phyloP scores from a whole-genome alignment of 1,140 invertebrate species.

The Musca vetustissima region DNA sequence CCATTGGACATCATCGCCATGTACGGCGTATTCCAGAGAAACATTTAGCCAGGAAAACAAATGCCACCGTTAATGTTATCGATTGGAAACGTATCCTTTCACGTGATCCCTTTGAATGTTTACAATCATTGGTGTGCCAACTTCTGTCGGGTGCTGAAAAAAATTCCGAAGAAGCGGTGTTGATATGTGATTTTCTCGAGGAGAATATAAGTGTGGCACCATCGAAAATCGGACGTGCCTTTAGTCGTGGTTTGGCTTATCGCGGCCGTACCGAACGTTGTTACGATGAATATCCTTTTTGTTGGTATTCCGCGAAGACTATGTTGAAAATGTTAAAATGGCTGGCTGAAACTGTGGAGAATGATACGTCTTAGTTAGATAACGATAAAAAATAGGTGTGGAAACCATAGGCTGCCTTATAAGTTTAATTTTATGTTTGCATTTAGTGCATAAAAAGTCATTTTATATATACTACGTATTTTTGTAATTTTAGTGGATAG shows the following conservation, averaged over 20 bases:
- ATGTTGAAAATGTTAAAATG: conserved; percentile 50
- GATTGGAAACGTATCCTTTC: conserved; percentile 52
- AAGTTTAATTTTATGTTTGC: no score
- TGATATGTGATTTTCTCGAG: conserved; percentile 48
- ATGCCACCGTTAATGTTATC: conserved; percentile 11
- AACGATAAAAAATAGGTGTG: no score
- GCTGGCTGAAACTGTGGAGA: conserved; percentile 38
- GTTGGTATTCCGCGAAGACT: conserved; percentile 51
- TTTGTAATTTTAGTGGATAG: no score
- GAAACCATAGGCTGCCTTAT: no score
- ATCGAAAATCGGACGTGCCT: conserved; percentile 42
- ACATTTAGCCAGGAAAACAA: neutral
- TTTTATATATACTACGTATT: no score
- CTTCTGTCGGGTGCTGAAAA: conserved; percentile 48
- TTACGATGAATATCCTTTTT: conserved; percentile 52
- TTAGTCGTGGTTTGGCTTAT: conserved; percentile 44
- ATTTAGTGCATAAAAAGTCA: no score
- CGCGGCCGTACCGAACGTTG: conserved; percentile 40
- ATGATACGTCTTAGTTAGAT: neutral
- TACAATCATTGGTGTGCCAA: conserved; percentile 53
- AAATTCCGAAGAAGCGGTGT: conserved; percentile 40
- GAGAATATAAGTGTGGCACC: conserved; percentile 43
- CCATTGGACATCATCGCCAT: no score
- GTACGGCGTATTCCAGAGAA: neutral
- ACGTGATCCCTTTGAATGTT: conserved; percentile 51